Percentiles rank a stretch among this genome's conserved stretches.
Evolutionary conservation across 2,113 vertebrate genomes (phyloP).

Genomic region (Nanorana parkeri): DNA sequence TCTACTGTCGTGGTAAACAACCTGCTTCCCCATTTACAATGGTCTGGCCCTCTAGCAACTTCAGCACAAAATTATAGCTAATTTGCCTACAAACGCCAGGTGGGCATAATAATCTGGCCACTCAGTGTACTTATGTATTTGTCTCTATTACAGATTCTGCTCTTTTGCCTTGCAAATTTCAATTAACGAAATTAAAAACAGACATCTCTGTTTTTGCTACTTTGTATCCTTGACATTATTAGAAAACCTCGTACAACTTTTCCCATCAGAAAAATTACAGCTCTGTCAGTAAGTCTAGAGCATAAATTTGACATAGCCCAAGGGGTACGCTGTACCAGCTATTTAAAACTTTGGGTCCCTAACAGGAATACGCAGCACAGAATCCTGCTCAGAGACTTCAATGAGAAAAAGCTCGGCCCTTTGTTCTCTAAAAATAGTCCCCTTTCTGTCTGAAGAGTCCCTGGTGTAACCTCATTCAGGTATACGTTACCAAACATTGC

Average conservation of each 20-base stretch:
- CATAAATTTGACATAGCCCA: slow-evolving; percentile 21
- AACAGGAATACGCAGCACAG: not conserved
- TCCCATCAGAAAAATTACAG: slow-evolving; percentile 15
- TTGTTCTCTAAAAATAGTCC: slow-evolving; percentile 48
- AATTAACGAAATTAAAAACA: too few species aligned
- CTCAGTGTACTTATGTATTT: too few species aligned
- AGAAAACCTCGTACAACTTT: not conserved
- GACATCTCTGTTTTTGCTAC: too few species aligned
- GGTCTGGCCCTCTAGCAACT: too few species aligned
- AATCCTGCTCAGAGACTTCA: not conserved
- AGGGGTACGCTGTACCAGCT: slow-evolving; percentile 2
- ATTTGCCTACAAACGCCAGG: too few species aligned
- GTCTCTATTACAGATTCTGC: too few species aligned
- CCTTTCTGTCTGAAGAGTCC: slow-evolving; percentile 18
- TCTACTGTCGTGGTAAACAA: too few species aligned
- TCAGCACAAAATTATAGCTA: too few species aligned
- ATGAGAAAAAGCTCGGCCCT: not conserved
- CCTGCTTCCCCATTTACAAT: too few species aligned
- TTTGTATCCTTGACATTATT: not conserved
- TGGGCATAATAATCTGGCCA: too few species aligned
- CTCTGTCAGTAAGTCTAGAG: slow-evolving; percentile 7
- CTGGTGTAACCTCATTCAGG: slow-evolving; percentile 30
- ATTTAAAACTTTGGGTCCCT: not conserved
- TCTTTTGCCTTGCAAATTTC: too few species aligned
- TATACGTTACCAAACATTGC: slow-evolving; percentile 36